These are phyloP conservation scores for Liasis olivaceus DNA, from an alignment of 2,797 vertebrate genomes.

Conservation along the genomic window DNA sequence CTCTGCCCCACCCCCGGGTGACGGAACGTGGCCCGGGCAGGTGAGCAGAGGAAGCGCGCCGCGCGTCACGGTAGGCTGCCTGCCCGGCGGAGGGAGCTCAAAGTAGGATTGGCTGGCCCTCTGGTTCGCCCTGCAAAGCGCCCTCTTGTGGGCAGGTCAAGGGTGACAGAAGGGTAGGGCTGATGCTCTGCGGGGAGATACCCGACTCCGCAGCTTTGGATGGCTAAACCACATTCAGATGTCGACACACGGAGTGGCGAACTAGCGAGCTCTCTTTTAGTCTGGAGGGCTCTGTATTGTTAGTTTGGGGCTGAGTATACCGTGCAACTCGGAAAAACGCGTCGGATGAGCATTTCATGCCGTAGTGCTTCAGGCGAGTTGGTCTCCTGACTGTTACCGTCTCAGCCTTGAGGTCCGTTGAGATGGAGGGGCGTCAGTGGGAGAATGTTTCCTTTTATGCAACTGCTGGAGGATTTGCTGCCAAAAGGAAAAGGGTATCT, in stretches of 20 bases:
- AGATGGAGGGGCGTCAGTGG: neutral
- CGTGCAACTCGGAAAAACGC: neutral
- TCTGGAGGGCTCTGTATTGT: neutral
- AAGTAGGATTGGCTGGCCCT: neutral
- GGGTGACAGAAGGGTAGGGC: neutral
- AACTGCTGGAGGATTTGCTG: neutral
- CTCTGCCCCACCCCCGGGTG: slow-evolving; percentile 14
- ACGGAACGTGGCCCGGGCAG: slow-evolving; percentile 36
- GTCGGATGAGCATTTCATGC: neutral
- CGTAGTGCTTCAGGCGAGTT: neutral
- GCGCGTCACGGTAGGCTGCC: slow-evolving; percentile 38
- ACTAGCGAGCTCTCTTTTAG: neutral
- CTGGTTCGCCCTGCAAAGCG: neutral
- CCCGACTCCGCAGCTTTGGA: neutral
- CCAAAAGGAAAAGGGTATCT: neutral
- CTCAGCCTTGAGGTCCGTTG: neutral
- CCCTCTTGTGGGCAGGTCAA: slow-evolving; percentile 10
- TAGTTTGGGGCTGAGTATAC: neutral
- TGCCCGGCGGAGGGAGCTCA: neutral
- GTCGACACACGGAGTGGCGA: neutral
- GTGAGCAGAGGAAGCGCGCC: slow-evolving; percentile 46
- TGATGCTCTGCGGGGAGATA: neutral
- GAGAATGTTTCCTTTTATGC: neutral
- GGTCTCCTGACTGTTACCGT: neutral
- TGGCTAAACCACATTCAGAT: neutral